Percentiles rank a stretch among this genome's conserved stretches.
These are phyloP conservation scores for Auanema freiburgensis DNA, from an alignment of 2,888 invertebrate species.

Conservation along the genomic window DNA sequence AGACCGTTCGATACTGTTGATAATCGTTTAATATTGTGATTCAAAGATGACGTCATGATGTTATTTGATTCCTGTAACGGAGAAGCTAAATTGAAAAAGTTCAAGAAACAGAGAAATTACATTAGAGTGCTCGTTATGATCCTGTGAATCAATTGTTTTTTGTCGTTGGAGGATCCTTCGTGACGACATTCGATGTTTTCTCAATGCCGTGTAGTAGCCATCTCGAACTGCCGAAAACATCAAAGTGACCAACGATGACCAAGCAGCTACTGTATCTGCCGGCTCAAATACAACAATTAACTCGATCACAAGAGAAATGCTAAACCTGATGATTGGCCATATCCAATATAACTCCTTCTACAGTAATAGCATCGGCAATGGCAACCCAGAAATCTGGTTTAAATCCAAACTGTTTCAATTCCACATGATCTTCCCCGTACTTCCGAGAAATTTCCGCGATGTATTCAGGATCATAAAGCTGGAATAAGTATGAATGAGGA, in stretches of 20 bases:
- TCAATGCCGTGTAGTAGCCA: conserved; percentile 60
- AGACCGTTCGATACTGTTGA: not conserved
- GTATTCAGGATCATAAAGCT: conserved; percentile 58
- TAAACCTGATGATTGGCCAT: conserved; percentile 57
- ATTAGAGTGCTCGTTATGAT: not conserved
- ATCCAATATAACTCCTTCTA: conserved; percentile 62
- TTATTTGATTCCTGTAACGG: conserved; percentile 9
- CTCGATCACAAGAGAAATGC: not conserved
- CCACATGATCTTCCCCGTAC: conserved; percentile 61
- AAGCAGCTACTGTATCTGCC: conserved; percentile 60
- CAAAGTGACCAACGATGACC: conserved; percentile 58
- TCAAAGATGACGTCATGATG: not conserved
- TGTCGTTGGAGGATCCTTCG: conserved; percentile 35
- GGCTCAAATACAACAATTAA: conserved; percentile 36
- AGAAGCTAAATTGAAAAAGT: not conserved
- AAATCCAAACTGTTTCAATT: conserved; percentile 58
- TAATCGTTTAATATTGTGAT: no score
- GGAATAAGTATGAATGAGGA: conserved; percentile 14
- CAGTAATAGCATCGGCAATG: conserved; percentile 61
- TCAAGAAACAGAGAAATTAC: not conserved
- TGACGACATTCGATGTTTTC: conserved; percentile 45
- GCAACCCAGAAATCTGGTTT: conserved; percentile 64
- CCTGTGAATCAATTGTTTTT: conserved; percentile 34
- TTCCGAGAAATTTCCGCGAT: conserved; percentile 46
- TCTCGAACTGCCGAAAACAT: conserved; percentile 61